phyloP scores from a whole-genome alignment of 2,888 invertebrate species.

The Morinoia aosen region DNA sequence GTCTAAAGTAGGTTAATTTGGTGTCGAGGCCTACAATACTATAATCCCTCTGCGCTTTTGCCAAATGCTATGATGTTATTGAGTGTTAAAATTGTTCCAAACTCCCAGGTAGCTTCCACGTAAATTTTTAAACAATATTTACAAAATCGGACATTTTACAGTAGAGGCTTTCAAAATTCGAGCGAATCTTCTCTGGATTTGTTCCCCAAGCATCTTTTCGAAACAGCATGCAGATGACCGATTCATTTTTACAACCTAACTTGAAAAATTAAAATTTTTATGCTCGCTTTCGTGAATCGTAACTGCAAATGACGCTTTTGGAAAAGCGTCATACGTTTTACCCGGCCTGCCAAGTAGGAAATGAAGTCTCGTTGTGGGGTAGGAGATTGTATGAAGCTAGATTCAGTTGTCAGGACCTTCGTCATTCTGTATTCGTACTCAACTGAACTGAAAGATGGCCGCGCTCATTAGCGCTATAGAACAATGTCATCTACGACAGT shows the following conservation, averaged over 20 bases:
- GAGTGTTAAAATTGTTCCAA: neutral
- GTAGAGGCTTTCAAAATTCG: too few species aligned
- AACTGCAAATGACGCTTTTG: neutral
- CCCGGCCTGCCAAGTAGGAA: neutral
- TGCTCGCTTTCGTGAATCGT: neutral
- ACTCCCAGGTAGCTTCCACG: neutral
- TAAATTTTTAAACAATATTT: too few species aligned
- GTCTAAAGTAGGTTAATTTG: neutral
- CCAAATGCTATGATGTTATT: neutral
- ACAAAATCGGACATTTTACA: neutral
- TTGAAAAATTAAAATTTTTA: neutral
- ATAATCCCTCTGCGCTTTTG: neutral
- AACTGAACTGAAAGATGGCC: neutral
- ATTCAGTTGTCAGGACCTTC: slow-evolving; percentile 3
- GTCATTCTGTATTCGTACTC: neutral
- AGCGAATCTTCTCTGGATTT: too few species aligned
- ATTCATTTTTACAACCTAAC: neutral
- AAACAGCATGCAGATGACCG: neutral
- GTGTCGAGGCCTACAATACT: neutral
- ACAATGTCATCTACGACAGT: slow-evolving; percentile 9
- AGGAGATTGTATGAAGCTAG: neutral
- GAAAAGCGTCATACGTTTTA: neutral
- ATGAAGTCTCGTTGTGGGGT: neutral
- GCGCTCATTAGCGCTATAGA: slow-evolving; percentile 33
- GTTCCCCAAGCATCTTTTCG: neutral